Evolutionary conservation across 2,113 vertebrate species (phyloP).

Genomic region (Merops nubicus): DNA sequence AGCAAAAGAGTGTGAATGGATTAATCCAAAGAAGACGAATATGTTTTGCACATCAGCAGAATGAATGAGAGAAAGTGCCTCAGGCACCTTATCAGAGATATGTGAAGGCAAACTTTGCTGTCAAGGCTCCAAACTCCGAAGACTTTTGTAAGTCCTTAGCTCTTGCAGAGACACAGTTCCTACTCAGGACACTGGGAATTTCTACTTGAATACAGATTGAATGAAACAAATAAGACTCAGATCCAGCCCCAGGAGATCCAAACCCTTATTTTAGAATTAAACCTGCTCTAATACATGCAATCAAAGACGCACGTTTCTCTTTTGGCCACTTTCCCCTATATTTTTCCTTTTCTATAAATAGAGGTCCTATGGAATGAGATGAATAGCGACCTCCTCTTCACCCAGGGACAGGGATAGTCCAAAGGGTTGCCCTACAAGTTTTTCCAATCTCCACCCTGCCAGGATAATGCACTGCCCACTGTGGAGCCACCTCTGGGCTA

Average conservation of each 20-base stretch:
- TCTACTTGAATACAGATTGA: neutral
- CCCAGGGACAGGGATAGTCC: neutral
- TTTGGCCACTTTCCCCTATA: neutral
- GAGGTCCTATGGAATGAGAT: neutral
- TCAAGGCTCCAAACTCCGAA: neutral
- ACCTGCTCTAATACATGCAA: neutral
- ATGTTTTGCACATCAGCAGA: neutral
- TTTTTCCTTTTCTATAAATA: slow-evolving; percentile 14
- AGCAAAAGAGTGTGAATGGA: neutral
- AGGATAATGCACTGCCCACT: neutral
- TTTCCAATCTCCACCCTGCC: slow-evolving; percentile 19
- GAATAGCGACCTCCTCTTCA: slow-evolving; percentile 11
- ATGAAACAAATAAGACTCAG: neutral
- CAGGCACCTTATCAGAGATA: neutral
- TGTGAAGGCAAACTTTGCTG: neutral
- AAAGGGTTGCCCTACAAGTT: neutral
- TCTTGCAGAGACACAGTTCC: neutral
- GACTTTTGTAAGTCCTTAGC: neutral
- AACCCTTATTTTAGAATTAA: neutral
- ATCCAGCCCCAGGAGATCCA: neutral
- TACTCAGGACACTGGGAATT: neutral
- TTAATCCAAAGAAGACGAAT: neutral
- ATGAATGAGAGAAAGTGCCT: neutral
- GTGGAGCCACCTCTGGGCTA: slow-evolving; percentile 11
- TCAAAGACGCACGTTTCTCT: neutral